Percentiles rank a stretch among this genome's conserved stretches.
Evolutionary conservation across 2,113 vertebrate genomes (phyloP).

Genomic region (Cavia aperea): DNA sequence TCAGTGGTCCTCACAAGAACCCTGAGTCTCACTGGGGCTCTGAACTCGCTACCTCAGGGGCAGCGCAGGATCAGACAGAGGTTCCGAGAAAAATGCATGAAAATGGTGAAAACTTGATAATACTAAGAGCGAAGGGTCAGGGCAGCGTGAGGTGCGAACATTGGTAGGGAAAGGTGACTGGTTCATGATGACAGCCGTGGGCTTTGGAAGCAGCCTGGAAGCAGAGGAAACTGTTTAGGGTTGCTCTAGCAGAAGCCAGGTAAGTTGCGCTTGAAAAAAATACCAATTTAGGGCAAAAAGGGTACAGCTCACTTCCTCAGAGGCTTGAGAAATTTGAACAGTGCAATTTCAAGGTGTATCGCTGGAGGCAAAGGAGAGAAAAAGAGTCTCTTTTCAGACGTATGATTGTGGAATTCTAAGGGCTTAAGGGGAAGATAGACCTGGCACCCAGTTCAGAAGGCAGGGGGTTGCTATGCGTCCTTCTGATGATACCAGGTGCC

Average conservation of each 20-base stretch:
- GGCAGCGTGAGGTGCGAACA: not conserved
- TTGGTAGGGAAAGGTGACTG: not conserved
- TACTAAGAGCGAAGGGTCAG: not conserved
- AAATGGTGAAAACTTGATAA: not conserved
- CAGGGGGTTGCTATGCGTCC: conserved; percentile 24
- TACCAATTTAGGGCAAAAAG: not conserved
- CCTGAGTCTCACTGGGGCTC: not conserved
- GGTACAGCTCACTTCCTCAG: not conserved
- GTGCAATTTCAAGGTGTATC: conserved; percentile 16
- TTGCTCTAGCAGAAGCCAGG: not conserved
- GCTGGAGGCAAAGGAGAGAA: not conserved
- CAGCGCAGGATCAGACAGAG: not conserved
- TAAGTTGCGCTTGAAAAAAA: not conserved
- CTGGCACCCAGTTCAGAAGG: not conserved
- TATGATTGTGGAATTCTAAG: conserved; percentile 34
- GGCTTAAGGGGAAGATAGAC: not conserved
- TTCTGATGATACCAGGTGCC: conserved; percentile 56
- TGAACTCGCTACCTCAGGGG: not conserved
- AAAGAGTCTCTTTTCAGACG: not conserved
- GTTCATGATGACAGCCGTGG: not conserved
- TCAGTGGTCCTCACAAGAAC: not conserved
- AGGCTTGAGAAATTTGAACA: conserved; percentile 35
- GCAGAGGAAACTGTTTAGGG: fast-evolving
- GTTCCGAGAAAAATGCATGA: not conserved
- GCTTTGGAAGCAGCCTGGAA: not conserved